These are phyloP conservation scores for Bembecia ichneumoniformis DNA, from an alignment of 2,888 invertebrate species.

Conservation along the genomic window DNA sequence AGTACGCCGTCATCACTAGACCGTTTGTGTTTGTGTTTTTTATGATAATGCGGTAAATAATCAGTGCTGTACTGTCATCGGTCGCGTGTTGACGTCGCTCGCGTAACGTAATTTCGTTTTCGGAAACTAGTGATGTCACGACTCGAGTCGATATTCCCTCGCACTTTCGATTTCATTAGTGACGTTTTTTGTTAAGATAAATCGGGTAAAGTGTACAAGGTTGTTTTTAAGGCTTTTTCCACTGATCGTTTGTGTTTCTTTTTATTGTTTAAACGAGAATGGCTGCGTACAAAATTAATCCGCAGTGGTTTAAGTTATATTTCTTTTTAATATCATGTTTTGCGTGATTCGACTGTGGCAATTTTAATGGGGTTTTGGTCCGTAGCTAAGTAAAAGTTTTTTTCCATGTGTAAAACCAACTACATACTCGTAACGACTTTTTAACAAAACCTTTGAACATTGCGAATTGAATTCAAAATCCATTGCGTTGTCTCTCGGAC, in stretches of 20 bases:
- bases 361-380: no score
- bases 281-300: not conserved
- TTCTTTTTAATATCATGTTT: no score
- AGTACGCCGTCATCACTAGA: not conserved
- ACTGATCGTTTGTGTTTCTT: not conserved
- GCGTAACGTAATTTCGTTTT: not conserved
- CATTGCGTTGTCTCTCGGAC: no score
- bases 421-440: no score
- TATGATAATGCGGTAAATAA: slow-evolving; percentile 1
- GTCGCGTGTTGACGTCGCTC: not conserved
- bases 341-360: no score
- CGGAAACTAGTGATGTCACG: not conserved
- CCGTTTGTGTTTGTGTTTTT: slow-evolving; percentile 1
- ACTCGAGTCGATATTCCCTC: not conserved
- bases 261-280: not conserved
- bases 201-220: not conserved
- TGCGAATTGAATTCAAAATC: no score
- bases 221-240: not conserved
- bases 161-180: not conserved
- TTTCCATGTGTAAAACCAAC: no score
- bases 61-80: slow-evolving; percentile 1
- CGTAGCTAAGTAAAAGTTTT: no score
- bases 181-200: not conserved
- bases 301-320: no score
- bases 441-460: no score